Percentiles rank a stretch among this genome's conserved stretches.
These are phyloP conservation scores for Tetragnatha montana DNA, from an alignment of 2,888 invertebrate genomes.

Conservation along the genomic window DNA sequence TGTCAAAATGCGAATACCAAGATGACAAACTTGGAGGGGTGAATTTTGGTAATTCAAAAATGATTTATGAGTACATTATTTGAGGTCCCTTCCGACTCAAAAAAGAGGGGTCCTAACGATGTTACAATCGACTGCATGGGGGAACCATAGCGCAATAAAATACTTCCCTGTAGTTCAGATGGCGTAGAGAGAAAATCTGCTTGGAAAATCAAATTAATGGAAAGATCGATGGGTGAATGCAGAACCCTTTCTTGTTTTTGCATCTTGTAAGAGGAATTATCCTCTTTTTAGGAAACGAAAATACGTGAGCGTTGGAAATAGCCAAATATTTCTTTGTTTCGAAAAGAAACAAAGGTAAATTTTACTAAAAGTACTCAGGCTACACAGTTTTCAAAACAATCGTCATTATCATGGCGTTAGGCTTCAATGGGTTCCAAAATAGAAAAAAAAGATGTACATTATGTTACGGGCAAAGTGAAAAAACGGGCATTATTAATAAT, in stretches of 20 bases:
- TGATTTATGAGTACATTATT: neutral
- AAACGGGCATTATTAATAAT: too few species aligned
- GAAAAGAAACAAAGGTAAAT: too few species aligned
- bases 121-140: neutral
- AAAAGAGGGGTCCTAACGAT: neutral
- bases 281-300: neutral
- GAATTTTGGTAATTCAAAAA: neutral
- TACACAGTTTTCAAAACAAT: too few species aligned
- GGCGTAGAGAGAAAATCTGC: neutral
- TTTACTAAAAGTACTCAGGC: too few species aligned
- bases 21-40: neutral
- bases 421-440: too few species aligned
- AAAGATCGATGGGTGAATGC: neutral
- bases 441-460: too few species aligned
- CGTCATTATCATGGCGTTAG: too few species aligned
- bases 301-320: neutral
- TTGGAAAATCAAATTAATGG: neutral
- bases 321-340: neutral
- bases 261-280: neutral
- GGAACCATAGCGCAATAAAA: neutral
- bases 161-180: neutral
- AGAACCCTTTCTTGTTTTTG: neutral
- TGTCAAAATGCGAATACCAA: neutral
- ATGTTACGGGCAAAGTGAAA: too few species aligned
- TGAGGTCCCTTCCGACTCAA: neutral